These are phyloP conservation scores for Caiman crocodilus DNA, from an alignment of 2,797 vertebrate species.

Conservation along the genomic window DNA sequence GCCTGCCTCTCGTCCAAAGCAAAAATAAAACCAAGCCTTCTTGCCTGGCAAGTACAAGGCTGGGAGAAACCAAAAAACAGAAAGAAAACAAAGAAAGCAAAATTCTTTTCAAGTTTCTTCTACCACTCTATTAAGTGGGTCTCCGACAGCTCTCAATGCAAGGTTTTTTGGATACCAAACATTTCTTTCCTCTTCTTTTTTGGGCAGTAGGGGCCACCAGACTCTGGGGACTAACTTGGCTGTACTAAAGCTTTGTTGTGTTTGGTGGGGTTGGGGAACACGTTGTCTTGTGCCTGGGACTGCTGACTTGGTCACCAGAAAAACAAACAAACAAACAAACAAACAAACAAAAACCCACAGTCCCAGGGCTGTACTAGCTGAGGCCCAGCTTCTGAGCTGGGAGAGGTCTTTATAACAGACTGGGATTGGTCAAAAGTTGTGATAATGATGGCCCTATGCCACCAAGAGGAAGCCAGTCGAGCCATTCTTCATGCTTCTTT, in stretches of 20 bases:
- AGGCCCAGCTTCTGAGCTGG: background rate
- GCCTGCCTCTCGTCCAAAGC: slow-evolving; percentile 33
- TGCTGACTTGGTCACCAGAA: background rate
- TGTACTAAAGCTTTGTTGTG: too few relatives aligned
- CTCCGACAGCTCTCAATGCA: slow-evolving; percentile 27
- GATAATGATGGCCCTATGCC: background rate
- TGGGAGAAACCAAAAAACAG: slow-evolving; percentile 39
- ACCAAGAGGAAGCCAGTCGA: background rate
- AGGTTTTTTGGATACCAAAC: background rate
- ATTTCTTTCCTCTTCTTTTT: slow-evolving; percentile 24
- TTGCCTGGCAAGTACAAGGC: background rate
- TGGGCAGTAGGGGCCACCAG: background rate
- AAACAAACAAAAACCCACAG: background rate
- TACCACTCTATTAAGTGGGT: slow-evolving; percentile 39
- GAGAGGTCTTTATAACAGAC: background rate
- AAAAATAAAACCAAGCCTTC: slow-evolving; percentile 59
- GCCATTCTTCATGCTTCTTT: background rate
- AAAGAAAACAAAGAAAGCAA: slow-evolving; percentile 5
- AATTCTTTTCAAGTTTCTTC: background rate
- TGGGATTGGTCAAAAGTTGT: background rate
- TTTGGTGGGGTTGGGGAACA: too few relatives aligned
- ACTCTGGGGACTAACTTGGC: too few relatives aligned
- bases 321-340: background rate
- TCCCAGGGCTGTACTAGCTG: background rate
- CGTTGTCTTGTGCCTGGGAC: background rate